Percentiles rank a stretch among this genome's conserved stretches.
phyloP scores from a whole-genome alignment of 2,888 invertebrate species.

The Drosophila demipolita region DNA sequence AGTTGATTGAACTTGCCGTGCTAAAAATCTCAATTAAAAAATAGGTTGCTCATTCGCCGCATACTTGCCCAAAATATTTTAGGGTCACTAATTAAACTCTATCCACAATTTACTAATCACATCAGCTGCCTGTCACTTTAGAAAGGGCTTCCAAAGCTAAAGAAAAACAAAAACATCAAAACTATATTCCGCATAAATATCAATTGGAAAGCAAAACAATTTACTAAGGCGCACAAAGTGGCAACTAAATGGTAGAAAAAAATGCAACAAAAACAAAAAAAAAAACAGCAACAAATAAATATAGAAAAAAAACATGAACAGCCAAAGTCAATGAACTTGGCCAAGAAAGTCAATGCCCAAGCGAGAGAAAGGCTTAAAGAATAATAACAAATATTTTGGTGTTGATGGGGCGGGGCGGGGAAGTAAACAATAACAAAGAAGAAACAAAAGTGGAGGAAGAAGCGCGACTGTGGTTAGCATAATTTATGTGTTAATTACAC shows the following conservation, averaged over 20 bases:
- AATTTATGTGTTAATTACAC: slow-evolving; percentile 48
- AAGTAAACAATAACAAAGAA: slow-evolving; percentile 34
- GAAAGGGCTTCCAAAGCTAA: slow-evolving; percentile 48
- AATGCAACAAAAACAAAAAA: slow-evolving; percentile 23
- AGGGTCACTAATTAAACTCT: slow-evolving; percentile 21
- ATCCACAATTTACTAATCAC: slow-evolving; percentile 27
- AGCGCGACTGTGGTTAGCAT: slow-evolving; percentile 29
- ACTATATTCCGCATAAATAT: slow-evolving; percentile 15
- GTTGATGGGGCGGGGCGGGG: slow-evolving; percentile 14
- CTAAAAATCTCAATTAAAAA: slow-evolving; percentile 2
- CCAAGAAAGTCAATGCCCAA: slow-evolving; percentile 45
- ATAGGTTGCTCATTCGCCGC: slow-evolving; percentile 22
- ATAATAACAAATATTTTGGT: slow-evolving; percentile 6
- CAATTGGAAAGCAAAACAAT: slow-evolving; percentile 53
- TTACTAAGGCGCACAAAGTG: slow-evolving; percentile 20
- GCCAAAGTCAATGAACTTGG: slow-evolving; percentile 56
- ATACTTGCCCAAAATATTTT: slow-evolving; percentile 12
- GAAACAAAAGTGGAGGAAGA: slow-evolving; percentile 4
- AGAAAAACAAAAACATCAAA: background rate
- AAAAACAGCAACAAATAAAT: background rate
- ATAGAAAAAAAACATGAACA: slow-evolving; percentile 31
- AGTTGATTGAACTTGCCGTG: background rate
- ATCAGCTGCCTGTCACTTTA: slow-evolving; percentile 46
- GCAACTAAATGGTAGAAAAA: slow-evolving; percentile 40
- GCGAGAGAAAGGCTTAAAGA: slow-evolving; percentile 43